phyloP scores from a whole-genome alignment of 2,113 vertebrate species.

The Pelodiscus sinensis region DNA sequence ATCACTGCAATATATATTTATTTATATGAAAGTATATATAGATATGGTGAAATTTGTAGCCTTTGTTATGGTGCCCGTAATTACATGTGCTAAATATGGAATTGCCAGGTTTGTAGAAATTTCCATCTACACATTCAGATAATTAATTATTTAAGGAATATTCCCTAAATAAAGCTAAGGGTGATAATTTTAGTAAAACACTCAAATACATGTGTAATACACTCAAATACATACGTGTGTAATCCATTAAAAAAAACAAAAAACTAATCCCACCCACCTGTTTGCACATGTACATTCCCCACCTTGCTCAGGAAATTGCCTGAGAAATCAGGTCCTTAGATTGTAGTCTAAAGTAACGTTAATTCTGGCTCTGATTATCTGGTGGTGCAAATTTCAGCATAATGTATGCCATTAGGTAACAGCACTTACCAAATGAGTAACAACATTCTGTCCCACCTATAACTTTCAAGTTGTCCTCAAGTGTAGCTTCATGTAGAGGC shows the following conservation, averaged over 20 bases:
- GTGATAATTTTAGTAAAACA: neutral
- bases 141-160: neutral
- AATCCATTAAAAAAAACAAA: neutral
- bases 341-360: neutral
- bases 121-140: neutral
- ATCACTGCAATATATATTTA: neutral
- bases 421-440: neutral
- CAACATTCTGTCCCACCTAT: neutral
- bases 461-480: neutral
- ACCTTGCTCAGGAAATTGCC: neutral
- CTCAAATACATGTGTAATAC: neutral
- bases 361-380: neutral
- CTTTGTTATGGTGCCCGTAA: neutral
- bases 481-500: neutral
- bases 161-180: neutral
- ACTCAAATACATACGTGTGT: fast-evolving
- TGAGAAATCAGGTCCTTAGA: neutral
- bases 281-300: neutral
- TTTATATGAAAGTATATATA: too few species aligned
- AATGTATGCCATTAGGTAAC: neutral
- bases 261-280: neutral
- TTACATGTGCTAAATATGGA: neutral
- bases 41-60: neutral
- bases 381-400: neutral
- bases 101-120: neutral